Percentiles rank a stretch among this genome's conserved stretches.
Evolutionary conservation across 2,113 vertebrate genomes (phyloP).

Genomic region (Dryoscopus gambensis): DNA sequence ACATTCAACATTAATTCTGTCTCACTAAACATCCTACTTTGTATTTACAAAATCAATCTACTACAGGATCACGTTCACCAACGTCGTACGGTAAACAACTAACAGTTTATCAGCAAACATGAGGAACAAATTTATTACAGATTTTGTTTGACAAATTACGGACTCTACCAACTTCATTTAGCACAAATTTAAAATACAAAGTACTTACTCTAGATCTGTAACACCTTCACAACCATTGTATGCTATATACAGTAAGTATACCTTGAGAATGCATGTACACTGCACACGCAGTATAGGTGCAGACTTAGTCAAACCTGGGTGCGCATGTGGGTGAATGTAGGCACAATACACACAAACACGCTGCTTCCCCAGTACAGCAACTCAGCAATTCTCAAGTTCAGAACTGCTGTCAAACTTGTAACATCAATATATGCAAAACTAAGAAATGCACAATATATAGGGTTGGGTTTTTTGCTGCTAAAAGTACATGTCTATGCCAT

Average conservation of each 20-base stretch:
- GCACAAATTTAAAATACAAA: background rate
- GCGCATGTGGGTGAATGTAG: background rate
- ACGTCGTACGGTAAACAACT: background rate
- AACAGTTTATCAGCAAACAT: background rate
- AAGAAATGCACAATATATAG: background rate
- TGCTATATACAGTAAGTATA: background rate
- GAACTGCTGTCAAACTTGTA: background rate
- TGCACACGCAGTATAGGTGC: background rate
- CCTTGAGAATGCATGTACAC: background rate
- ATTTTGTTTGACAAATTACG: background rate
- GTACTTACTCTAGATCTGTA: background rate
- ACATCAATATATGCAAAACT: background rate
- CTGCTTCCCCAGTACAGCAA: rapidly evolving
- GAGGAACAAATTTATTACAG: background rate
- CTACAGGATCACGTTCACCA: background rate
- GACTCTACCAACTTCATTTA: background rate
- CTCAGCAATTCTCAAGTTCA: background rate
- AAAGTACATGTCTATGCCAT: rapidly evolving
- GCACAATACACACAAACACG: background rate
- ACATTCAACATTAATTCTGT: background rate
- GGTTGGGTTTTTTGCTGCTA: background rate
- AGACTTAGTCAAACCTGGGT: background rate
- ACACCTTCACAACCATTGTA: background rate
- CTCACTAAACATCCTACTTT: background rate
- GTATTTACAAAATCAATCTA: background rate